These are phyloP conservation scores for Dorcus hopei DNA, from an alignment of 2,888 invertebrate genomes.

Conservation along the genomic window DNA sequence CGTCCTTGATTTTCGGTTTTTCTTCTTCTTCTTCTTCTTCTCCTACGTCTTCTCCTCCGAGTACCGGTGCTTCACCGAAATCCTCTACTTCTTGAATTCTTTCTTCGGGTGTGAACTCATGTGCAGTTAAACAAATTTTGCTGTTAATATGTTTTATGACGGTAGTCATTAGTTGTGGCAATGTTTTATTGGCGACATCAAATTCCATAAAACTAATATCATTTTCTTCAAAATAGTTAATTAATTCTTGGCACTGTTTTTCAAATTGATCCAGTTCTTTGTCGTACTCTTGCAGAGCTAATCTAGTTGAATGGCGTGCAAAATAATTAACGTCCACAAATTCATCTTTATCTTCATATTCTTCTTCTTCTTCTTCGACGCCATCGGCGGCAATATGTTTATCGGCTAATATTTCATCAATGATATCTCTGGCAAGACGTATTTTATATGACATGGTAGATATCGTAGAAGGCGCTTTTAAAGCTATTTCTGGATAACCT, in stretches of 20 bases:
- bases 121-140: conserved; percentile 47
- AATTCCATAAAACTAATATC: conserved; percentile 7
- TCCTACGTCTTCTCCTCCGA: conserved; percentile 46
- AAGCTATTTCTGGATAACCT: conserved; percentile 35
- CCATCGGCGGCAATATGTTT: conserved; percentile 16
- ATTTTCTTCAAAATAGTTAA: conserved; percentile 8
- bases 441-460: conserved; percentile 23
- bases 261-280: conserved; percentile 12
- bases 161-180: conserved; percentile 36
- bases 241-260: conserved; percentile 29
- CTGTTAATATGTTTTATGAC: conserved; percentile 37
- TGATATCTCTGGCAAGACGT: conserved; percentile 21
- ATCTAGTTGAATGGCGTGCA: conserved; percentile 10
- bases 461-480: conserved; percentile 28
- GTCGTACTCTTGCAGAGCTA: conserved; percentile 10
- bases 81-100: conserved; percentile 52
- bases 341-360: not conserved
- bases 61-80: conserved; percentile 48
- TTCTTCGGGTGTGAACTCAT: conserved; percentile 50
- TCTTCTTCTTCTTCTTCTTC: conserved; percentile 42
- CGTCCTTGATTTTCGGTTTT: conserved; percentile 35
- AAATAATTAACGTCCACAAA: conserved; percentile 17
- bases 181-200: conserved; percentile 33
- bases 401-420: conserved; percentile 23
- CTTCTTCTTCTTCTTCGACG: not conserved